Conservation (phyloP, 2,797 vertebrate species). For the Oryzias sinensis region DNA sequence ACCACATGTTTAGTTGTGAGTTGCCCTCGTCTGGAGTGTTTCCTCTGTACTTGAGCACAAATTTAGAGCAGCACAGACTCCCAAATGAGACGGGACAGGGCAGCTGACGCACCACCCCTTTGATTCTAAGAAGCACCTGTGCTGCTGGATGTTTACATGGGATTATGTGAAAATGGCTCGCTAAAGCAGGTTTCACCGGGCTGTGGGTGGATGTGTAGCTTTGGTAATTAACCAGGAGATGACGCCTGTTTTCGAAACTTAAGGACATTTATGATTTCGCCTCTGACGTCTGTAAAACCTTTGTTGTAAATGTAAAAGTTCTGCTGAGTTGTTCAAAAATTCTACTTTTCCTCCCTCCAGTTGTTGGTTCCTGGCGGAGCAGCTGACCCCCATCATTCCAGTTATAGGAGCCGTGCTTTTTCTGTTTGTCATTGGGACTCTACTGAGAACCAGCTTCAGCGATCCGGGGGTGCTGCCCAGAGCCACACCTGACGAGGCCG, state of each 20-base stretch:
- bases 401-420: constrained; percentile 91
- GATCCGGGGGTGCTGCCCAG: constrained; percentile 95
- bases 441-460: constrained; percentile 96
- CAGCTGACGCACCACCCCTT: constrained; percentile 14
- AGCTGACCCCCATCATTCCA: constrained; percentile 90
- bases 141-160: constrained; percentile 36
- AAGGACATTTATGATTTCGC: neutral
- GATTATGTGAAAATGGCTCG: constrained; percentile 54
- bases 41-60: constrained; percentile 18
- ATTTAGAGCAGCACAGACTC: constrained; percentile 5
- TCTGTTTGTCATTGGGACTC: constrained; percentile 93
- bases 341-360: constrained; percentile 67
- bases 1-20: constrained; percentile 25
- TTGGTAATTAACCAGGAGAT: constrained; percentile 7
- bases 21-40: constrained; percentile 16
- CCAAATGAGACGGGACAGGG: constrained; percentile 26
- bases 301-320: neutral
- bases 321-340: neutral
- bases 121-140: constrained; percentile 43
- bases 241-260: constrained; percentile 6
- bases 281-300: neutral
- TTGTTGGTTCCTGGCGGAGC: constrained; percentile 86
- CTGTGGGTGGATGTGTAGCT: constrained; percentile 13
- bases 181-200: constrained; percentile 23
- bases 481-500: constrained; percentile 92